These are phyloP conservation scores for Drosophila neocordata DNA, from an alignment of 1,140 invertebrate genomes.

Conservation along the genomic window DNA sequence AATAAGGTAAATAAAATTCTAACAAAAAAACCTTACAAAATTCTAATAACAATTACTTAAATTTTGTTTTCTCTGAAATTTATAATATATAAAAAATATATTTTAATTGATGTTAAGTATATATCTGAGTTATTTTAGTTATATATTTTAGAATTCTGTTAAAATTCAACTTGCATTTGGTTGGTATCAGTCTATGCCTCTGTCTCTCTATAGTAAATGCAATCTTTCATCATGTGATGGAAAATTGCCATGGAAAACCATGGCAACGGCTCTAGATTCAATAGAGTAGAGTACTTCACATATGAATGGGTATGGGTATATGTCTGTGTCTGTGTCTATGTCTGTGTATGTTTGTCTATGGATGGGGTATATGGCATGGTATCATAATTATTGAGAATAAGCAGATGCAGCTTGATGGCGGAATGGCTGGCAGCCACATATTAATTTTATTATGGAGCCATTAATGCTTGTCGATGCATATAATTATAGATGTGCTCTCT, in stretches of 20 bases:
- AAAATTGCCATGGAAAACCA: not conserved
- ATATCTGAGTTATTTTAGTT: too few relatives aligned
- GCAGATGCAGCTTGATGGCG: conserved; percentile 31
- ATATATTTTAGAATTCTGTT: too few relatives aligned
- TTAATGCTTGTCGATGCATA: conserved; percentile 76
- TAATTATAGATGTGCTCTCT: conserved; percentile 76
- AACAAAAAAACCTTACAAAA: too few relatives aligned
- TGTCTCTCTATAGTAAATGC: not conserved
- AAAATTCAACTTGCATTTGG: not conserved
- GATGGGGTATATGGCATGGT: not conserved
- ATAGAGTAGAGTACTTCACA: too few relatives aligned
- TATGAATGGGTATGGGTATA: too few relatives aligned
- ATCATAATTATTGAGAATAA: conserved; percentile 57
- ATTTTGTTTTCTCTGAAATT: too few relatives aligned
- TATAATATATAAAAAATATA: too few relatives aligned
- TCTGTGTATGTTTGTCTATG: not conserved
- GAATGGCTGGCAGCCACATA: conserved; percentile 49
- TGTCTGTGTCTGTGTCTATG: not conserved
- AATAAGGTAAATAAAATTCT: too few relatives aligned
- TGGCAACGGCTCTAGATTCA: not conserved
- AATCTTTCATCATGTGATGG: not conserved
- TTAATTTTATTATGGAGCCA: conserved; percentile 71
- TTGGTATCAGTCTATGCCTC: not conserved
- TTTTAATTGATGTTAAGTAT: too few relatives aligned
- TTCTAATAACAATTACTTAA: too few relatives aligned